Base-by-base conservation (phyloP, 2,113 vertebrate genomes). In the Colistium nudipinnis region DNA sequence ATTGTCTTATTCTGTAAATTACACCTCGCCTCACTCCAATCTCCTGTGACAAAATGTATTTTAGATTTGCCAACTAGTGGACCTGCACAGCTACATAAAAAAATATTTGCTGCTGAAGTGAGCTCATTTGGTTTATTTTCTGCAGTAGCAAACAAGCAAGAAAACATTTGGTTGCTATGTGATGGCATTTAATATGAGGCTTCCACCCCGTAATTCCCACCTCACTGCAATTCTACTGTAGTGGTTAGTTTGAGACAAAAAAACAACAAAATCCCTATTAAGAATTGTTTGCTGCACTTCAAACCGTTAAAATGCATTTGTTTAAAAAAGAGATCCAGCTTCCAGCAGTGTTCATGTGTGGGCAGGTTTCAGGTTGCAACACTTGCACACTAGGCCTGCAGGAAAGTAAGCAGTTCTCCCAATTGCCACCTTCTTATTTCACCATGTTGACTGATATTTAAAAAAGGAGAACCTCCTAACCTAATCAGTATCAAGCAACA, bases 161-260 rank as follows among this genome's bases (percentile, higher is more conserved):
- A 61, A 87, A 77, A 80, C 62, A 73, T 67, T 76, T 60, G 67
- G 71, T 80, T 84, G 81, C 80, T 74, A 77, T 28, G 70, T 66
- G 56, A 66, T 81, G 53, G 44, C 39, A 57, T 73, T 79, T 74
- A 70, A 69, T 78, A 69, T 80, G 68, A 78, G 24, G 52, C 62
- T 64, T 16, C 63, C 33, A 72, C 59, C 22, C 53, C 27, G 28
- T 64, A 47, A 62, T 67, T 74, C 64, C 52, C 59, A 43, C 51
- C 71, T 64, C 56, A 28, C 25, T 0, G 54, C 35, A 13, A 53
- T 24, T 68, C 33, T 36, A 30, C 25, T 2, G 0, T 63, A 47
- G 35, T 66, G 63, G 31, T 33, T 49, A 16, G 28, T 61, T 25
- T 25, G 30, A 57, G 38, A 8, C 24, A 57, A 67, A 45, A 25